Percentiles rank a stretch among this genome's conserved stretches.
phyloP scores from a whole-genome alignment of 2,113 vertebrate species.

The Orientallactaga bullata region DNA sequence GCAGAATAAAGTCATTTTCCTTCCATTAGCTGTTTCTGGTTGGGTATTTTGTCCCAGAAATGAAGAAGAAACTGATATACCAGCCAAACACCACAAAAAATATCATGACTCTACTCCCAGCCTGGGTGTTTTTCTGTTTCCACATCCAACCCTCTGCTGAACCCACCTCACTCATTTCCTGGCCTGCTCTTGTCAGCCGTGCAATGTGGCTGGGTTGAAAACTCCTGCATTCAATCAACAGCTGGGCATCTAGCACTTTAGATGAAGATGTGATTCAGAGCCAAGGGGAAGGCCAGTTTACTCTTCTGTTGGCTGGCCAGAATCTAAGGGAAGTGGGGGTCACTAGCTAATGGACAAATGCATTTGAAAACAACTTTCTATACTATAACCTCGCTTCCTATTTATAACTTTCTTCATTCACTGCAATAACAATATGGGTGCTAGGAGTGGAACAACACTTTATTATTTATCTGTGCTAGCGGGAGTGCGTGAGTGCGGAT shows the following conservation, averaged over 20 bases:
- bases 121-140: neutral
- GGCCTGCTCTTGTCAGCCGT: neutral
- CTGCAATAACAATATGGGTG: neutral
- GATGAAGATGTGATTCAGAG: neutral
- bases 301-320: neutral
- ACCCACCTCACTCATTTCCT: too few species aligned
- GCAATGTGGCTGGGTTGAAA: neutral
- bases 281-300: neutral
- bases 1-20: too few species aligned
- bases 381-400: neutral
- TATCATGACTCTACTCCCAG: too few species aligned
- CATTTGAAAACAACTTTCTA: neutral
- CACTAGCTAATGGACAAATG: neutral
- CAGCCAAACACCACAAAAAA: neutral
- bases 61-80: too few species aligned
- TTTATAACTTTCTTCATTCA: neutral
- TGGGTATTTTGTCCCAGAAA: too few species aligned
- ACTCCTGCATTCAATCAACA: neutral
- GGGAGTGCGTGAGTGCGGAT: too few species aligned
- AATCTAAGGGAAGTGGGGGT: neutral
- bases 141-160: too few species aligned
- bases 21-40: too few species aligned
- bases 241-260: accelerated
- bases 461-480: too few species aligned
- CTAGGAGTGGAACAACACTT: neutral